A percentile compares a stretch with the other conserved stretches of the same genome.
Conservation (phyloP, 2,797 vertebrate genomes). For the Acanthiza pusilla region DNA sequence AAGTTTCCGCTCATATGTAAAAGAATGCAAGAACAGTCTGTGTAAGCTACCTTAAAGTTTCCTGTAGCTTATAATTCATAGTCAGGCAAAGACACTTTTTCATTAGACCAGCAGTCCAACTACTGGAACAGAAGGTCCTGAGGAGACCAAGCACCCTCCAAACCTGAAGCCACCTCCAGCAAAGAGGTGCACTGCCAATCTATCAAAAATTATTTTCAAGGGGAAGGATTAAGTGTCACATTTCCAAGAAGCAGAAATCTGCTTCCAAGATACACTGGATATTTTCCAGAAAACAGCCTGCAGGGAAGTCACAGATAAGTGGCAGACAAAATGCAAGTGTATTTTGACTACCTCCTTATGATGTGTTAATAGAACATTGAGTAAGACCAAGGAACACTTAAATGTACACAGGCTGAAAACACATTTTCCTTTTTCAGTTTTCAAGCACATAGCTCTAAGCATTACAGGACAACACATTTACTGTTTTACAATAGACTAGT, state of each 20-base stretch:
- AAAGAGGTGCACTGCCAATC: background rate
- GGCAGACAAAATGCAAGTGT: background rate
- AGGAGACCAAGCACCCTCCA: background rate
- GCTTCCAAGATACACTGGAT: background rate
- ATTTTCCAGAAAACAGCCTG: background rate
- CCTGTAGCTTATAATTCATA: background rate
- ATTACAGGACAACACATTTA: background rate
- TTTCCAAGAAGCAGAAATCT: conserved; percentile 25
- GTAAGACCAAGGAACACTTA: background rate
- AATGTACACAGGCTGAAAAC: background rate
- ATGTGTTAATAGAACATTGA: conserved; percentile 1
- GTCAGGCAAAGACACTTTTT: background rate
- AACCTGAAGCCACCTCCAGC: background rate
- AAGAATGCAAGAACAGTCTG: conserved; percentile 34
- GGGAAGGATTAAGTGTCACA: background rate
- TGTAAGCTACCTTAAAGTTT: conserved; percentile 15
- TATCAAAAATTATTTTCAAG: background rate
- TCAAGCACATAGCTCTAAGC: background rate
- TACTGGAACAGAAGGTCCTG: background rate
- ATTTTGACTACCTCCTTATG: conserved; percentile 7
- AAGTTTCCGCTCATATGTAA: conserved; percentile 35
- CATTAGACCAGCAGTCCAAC: background rate
- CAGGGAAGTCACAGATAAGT: conserved; percentile 8
- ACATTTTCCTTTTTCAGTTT: background rate
- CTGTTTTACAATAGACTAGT: background rate